Base-by-base conservation (phyloP, 2,888 invertebrate genomes). In the Atethmia centrago region DNA sequence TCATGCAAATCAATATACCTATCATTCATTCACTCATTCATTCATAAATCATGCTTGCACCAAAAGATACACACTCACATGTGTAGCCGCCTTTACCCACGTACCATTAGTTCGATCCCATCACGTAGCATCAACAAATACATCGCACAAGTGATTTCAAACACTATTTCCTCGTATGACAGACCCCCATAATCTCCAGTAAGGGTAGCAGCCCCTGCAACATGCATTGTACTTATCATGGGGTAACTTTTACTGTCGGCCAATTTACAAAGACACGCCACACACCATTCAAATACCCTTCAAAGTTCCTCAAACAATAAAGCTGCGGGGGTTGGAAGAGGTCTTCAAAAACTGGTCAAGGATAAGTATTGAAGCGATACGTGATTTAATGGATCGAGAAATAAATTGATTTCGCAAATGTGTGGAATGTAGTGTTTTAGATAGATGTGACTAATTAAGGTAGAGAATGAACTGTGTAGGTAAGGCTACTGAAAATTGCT, bases 331-430 rank as follows among this genome's bases (percentile, higher is more conserved):
- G 84, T 82, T 77, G 85, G 53, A 0, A 84, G 84, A 77, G 93
- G 28, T 91, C 93, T 71, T 51, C 2, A 7, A 62, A 71, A 21
- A 65, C 51, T 93, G 92, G 94, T 58, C 74, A 83, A 75, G 85
- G 85, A 89, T 90, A 92, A 93, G 92, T 93, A 94, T 93, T 90
- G 92, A 92, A 91, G 89, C 92, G 93, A 94, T 92, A 88, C 85
- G 93, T 92, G 93, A 94, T 94, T 94, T 94, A 95, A 96, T 95
- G 95, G 94, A 92, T 93, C 92, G 93, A 92, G 91, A 93, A 94
- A 91, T 94, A 94, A 95, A 96, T 95, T 95, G 95, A 95, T 96
- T 95, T 93, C 90, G 90, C 90, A 89, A 92, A 93, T 91, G 89
- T 78, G 80, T 67, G 74, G 71, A 77, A 87, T 86, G 89, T 88